Base-by-base conservation (phyloP, 2,888 invertebrate genomes). In the Lepas anatifera region DNA sequence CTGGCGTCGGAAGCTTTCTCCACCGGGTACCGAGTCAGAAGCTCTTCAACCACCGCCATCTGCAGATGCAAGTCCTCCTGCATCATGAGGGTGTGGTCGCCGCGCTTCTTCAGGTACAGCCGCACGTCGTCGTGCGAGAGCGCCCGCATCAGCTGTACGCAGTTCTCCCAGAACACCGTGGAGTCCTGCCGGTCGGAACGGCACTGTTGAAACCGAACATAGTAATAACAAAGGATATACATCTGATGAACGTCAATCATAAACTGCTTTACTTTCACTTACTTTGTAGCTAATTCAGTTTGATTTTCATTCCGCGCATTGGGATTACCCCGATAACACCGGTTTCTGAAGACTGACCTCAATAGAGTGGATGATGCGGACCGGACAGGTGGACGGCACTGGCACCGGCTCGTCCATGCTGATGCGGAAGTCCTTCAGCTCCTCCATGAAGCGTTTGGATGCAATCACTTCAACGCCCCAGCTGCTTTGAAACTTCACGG, bases 101-200 rank as follows among this genome's bases (percentile, higher is more conserved):
- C 58, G 35, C 58, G 58, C 35, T 58, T 58, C 35, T 58, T 58
- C 35, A 58, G 58, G 58, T 58, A 58, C 18, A 58, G 58, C 10
- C 58, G 58, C 22, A 58, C 58, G 58, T 58, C 58, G 22, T 32
- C 32, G 58, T 58, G 32, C 2, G 18, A 3, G 0, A 58, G 2
- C 7, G 35, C 35, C 7, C 22, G 18, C 22, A 58, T 13, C 13
- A 58, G 18, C 7, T 35, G 32, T 22, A 58, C 1, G 22, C 58
- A 58, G 58, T 58, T 58, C 10, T 32, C 35, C 58, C 58, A 58
- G 58, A 25, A 22, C 4, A 58, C 35, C 2, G 58, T 35, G 1
- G 32, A 18, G 58, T 58, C 58, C 58, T 58, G 52, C 8, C 18
- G 18, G 32, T 41, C 10, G 16, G 16, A 41, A 41, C 41, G n/a